Evolutionary conservation across 1,140 invertebrate genomes (phyloP), one percentile per base, ranked within the genome.

Genomic region (Heliconius nattereri): DNA sequence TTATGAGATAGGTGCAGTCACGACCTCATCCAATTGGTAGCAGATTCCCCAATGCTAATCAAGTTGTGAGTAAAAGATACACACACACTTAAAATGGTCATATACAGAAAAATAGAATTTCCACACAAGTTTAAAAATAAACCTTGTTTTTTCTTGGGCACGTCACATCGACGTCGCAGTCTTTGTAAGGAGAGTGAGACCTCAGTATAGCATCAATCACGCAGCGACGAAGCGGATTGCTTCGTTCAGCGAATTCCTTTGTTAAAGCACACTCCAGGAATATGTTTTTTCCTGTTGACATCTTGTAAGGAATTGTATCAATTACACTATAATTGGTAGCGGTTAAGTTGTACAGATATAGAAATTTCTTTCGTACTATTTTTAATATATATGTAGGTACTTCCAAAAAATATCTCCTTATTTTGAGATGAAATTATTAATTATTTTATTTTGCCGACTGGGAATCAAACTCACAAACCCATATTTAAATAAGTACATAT

Each of bases 261-360:
- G 60, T 66, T 66, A 29, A 66, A 66, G 23, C 23, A 66, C 60
- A 66, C 29, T 66, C 23, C 60, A 66, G 3, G 60, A 11, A 66
- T 66, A 66, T 66, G 60, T 66, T 66, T 16, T 66, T 66, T 66
- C 60, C 26, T 66, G 60, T 66, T 66, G 60, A 66, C 60, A n/a
- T 66, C 60, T 29, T 66, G 9, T 66, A 66, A 66, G 60, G 60
- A 66, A 66, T 66, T 66, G 23, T 66, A 16, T 29, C 60, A 29
- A 66, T 66, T 16, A 29, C 60, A 66, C 60, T 11, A 16, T 66
- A 26, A 26, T 66, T 66, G 5, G 5, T 57, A 20, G 19, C 52
- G 16, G 52, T 54, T 54, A 54, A 54, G 52, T 54, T 54, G 52
- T 54, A 20, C 19, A 20, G 19, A 54, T 54, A 20, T 54, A 54